Base-by-base conservation (phyloP, 2,797 vertebrate species). In the Borostomias antarcticus region DNA sequence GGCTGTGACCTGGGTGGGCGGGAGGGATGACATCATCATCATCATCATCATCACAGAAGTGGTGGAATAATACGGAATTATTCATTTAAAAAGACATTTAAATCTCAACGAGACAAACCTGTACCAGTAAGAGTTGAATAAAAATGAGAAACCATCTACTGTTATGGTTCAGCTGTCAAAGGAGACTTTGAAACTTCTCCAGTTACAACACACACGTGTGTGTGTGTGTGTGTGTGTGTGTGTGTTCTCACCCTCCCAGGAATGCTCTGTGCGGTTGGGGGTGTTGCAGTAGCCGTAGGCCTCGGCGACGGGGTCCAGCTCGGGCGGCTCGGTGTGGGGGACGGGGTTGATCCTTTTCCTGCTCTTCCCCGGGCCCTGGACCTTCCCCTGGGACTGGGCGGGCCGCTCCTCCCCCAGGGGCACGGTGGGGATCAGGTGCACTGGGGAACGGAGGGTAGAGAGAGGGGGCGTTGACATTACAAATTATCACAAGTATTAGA, bases 231-330 rank as follows among this genome's bases (percentile, higher is more conserved):
- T 25, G 35, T 10, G 37, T 19, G 11, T 30, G 23, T 5, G 33
- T 30, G 52, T 60, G 48, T 4, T 35, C 89, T 90, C 82, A 98
- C 98, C 98, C 92, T 99, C 98, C 94, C 95, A 95, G 81, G 94
- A 95, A 72, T 85, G 95, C 53, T 98, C 95, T 0, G 90, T 92
- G 77, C 86, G 78, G 53, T 89, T 95, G 3, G 97, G 97, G 33
- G 91, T 84, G 65, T 99, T 99, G 88, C 98, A 99, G 85, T 99
- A 99, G 61, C 91, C 76, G 0, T 85, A 93, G 8, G 96, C 94
- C 81, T 98, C 97, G 2, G 92, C 89, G 33, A 98, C 17, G 0
- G 96, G 96, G 79, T 96, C 92, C 2, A 88, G 82, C 3, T 86
- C 86, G 0, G 94, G 90, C 13, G 93, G 87, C 63, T 94, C 91